These are phyloP conservation scores for Eulimnadia texana DNA, from an alignment of 1,140 invertebrate genomes.

Conservation along the genomic window DNA sequence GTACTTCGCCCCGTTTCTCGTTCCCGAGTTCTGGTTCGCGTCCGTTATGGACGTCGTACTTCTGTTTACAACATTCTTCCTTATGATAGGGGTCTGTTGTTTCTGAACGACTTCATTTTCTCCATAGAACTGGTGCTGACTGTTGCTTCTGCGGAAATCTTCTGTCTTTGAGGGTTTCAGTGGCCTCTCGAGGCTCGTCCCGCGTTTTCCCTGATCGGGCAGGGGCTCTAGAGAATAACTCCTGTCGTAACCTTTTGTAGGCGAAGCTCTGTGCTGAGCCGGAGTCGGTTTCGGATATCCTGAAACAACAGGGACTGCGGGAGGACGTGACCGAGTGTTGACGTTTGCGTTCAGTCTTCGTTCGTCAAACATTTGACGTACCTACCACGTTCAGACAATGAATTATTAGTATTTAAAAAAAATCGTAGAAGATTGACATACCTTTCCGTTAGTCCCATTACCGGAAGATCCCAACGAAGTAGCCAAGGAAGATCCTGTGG, in stretches of 20 bases:
- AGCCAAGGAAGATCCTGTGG: slow-evolving; percentile 25
- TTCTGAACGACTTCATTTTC: background rate
- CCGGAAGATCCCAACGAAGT: slow-evolving; percentile 20
- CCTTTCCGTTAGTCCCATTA: slow-evolving; percentile 17
- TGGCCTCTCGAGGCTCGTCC: slow-evolving; percentile 6
- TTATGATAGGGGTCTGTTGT: background rate
- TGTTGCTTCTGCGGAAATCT: slow-evolving; percentile 8
- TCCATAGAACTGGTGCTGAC: slow-evolving; percentile 13
- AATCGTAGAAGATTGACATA: background rate
- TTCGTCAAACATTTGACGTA: slow-evolving; percentile 67
- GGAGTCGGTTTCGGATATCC: slow-evolving; percentile 10
- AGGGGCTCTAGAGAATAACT: slow-evolving; percentile 63
- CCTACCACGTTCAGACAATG: slow-evolving; percentile 27
- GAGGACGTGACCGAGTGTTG: background rate
- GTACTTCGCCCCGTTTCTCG: background rate
- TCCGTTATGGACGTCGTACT: slow-evolving; percentile 11
- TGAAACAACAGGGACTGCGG: background rate
- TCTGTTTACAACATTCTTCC: background rate
- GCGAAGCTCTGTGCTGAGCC: background rate
- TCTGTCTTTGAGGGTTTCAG: background rate
- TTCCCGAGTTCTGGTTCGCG: slow-evolving; percentile 3
- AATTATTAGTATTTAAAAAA: background rate
- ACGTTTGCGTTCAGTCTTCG: slow-evolving; percentile 30
- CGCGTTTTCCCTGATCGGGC: slow-evolving; percentile 15
- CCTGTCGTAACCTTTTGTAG: slow-evolving; percentile 45